Conservation (phyloP, 2,888 invertebrate species). For the Platypus cylindrus region DNA sequence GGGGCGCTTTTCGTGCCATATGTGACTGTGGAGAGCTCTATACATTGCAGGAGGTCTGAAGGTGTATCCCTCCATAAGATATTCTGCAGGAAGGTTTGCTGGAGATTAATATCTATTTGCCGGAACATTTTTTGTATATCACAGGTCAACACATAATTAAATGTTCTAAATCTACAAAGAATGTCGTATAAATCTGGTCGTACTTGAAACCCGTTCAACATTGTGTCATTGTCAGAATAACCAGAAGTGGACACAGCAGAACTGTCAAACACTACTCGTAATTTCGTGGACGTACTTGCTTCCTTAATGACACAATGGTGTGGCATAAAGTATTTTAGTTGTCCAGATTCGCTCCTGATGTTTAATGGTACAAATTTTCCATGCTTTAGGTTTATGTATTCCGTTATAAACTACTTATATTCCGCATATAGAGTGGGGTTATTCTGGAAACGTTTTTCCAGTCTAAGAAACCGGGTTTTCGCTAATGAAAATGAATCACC, state of each 20-base stretch:
- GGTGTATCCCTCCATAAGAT: constrained; percentile 3
- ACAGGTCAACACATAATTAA: constrained; percentile 1
- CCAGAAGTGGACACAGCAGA: too few relatives aligned
- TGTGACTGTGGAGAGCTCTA: constrained; percentile 3
- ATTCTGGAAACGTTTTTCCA: constrained; percentile 4
- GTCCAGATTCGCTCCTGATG: neutral
- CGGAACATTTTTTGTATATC: constrained; percentile 4
- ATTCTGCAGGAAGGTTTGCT: neutral
- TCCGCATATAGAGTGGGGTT: neutral
- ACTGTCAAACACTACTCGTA: constrained; percentile 2
- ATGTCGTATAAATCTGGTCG: too few relatives aligned
- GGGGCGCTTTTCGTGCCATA: constrained; percentile 4
- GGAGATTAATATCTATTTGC: neutral
- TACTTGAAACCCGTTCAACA: too few relatives aligned
- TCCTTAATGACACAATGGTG: constrained; percentile 1
- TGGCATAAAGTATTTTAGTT: constrained; percentile 1
- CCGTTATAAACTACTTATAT: constrained; percentile 4
- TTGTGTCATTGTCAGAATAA: too few relatives aligned
- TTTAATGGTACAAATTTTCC: neutral
- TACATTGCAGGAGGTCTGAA: neutral
- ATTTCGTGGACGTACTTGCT: neutral
- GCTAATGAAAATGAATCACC: constrained; percentile 3
- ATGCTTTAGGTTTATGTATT: constrained; percentile 5
- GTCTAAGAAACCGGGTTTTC: constrained; percentile 3
- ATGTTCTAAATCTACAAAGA: constrained; percentile 1